Percentiles rank a stretch among this genome's conserved stretches.
Evolutionary conservation across 2,888 invertebrate species (phyloP).

Genomic region (Drosophila fungiperda): DNA sequence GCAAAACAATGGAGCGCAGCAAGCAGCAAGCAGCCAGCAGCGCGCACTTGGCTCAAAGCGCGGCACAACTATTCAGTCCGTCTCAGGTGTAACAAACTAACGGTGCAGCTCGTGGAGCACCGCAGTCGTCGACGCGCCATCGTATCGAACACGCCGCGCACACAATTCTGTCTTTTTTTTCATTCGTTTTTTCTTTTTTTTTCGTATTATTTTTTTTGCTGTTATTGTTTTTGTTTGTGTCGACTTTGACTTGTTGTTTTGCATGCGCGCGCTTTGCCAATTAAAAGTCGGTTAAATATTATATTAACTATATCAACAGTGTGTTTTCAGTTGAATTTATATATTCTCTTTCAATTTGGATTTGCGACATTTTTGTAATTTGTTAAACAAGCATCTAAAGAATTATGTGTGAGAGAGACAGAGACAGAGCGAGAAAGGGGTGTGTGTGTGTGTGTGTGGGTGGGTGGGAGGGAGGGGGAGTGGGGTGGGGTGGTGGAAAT

Average conservation of each 20-base stretch:
- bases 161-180: constrained; percentile 3
- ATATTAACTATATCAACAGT: constrained; percentile 6
- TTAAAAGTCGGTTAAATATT: constrained; percentile 49
- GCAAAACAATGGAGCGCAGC: constrained; percentile 47
- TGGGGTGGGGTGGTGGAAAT: too few relatives aligned
- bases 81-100: constrained; percentile 79
- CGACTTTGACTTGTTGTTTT: constrained; percentile 40
- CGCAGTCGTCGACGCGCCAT: constrained; percentile 74
- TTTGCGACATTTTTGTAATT: background rate
- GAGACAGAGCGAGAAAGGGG: too few relatives aligned
- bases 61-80: constrained; percentile 46
- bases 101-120: constrained; percentile 71
- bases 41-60: constrained; percentile 53
- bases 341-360: constrained; percentile 9
- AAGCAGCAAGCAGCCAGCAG: constrained; percentile 18
- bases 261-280: constrained; percentile 27
- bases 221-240: constrained; percentile 8
- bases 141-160: constrained; percentile 68
- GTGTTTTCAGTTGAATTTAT: constrained; percentile 15
- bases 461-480: too few relatives aligned
- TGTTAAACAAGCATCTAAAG: background rate
- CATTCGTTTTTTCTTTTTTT: constrained; percentile 8
- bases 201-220: constrained; percentile 12
- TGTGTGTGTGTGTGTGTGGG: too few relatives aligned
- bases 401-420: too few relatives aligned